These are phyloP conservation scores for Stercorarius parasiticus DNA, from an alignment of 2,113 vertebrate genomes.

Conservation along the genomic window DNA sequence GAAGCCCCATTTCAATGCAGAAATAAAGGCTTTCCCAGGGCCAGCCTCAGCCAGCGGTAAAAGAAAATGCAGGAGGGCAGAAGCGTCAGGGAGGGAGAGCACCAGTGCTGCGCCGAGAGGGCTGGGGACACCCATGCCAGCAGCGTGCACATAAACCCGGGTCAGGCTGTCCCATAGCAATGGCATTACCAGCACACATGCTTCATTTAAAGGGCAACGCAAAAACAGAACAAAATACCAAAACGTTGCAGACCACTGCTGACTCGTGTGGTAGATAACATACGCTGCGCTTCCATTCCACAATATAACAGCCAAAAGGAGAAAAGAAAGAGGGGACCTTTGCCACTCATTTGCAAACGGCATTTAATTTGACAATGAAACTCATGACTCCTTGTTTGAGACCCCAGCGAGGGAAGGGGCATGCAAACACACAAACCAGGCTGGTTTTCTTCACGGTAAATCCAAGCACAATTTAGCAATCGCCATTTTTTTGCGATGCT, in stretches of 20 bases:
- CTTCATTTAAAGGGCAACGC: background rate
- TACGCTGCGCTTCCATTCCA: background rate
- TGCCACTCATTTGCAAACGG: background rate
- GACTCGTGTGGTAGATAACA: background rate
- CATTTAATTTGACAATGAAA: background rate
- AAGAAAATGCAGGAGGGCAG: background rate
- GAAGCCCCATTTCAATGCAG: background rate
- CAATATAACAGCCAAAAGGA: background rate
- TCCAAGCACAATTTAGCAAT: background rate
- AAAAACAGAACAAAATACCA: background rate
- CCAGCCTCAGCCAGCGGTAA: fast-evolving
- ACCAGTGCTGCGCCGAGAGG: fast-evolving
- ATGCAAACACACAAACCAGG: background rate
- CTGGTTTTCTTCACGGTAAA: background rate
- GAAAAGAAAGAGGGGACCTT: background rate
- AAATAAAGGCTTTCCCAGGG: background rate
- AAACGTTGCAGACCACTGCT: background rate
- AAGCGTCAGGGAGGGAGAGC: background rate
- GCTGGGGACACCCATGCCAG: background rate
- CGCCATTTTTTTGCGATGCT: fast-evolving
- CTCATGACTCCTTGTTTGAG: background rate
- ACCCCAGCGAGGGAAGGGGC: fast-evolving
- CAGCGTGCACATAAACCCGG: fast-evolving
- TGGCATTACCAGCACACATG: background rate
- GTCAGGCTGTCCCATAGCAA: background rate